Percentiles rank a stretch among this genome's conserved stretches.
These are phyloP conservation scores for Upupa epops DNA, from an alignment of 2,113 vertebrate genomes.

Conservation along the genomic window DNA sequence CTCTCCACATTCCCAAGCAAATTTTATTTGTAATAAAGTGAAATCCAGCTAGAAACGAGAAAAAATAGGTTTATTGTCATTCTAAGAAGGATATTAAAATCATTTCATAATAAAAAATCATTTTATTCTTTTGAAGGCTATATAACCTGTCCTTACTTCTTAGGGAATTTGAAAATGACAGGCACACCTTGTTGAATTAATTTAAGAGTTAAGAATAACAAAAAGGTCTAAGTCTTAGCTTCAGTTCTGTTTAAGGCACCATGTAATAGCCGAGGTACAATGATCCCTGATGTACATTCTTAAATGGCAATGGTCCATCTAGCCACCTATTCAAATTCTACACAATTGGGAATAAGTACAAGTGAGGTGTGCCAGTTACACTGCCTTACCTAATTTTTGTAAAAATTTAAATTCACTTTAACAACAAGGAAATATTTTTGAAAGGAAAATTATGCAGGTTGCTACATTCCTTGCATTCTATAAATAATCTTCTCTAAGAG, in stretches of 20 bases:
- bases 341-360: conserved; percentile 77
- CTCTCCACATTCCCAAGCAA: conserved; percentile 72
- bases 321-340: conserved; percentile 84
- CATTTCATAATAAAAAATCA: conserved; percentile 66
- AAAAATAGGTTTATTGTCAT: conserved; percentile 75
- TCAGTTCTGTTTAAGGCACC: conserved; percentile 89
- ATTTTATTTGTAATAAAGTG: conserved; percentile 78
- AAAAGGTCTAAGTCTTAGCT: conserved; percentile 81
- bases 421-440: conserved; percentile 78
- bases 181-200: conserved; percentile 81
- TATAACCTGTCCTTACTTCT: conserved; percentile 75
- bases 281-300: conserved; percentile 89
- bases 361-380: conserved; percentile 83
- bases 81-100: conserved; percentile 74
- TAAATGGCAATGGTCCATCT: conserved; percentile 84
- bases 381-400: conserved; percentile 80
- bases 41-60: conserved; percentile 77
- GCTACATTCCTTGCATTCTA: conserved; percentile 87
- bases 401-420: conserved; percentile 79
- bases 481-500: conserved; percentile 81
- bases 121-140: conserved; percentile 76
- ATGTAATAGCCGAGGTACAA: conserved; percentile 88
- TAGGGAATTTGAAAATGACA: conserved; percentile 78
- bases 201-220: conserved; percentile 78
- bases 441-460: conserved; percentile 81